Base-by-base conservation (phyloP, 2,888 invertebrate species). In the Eupithecia abbreviata region DNA sequence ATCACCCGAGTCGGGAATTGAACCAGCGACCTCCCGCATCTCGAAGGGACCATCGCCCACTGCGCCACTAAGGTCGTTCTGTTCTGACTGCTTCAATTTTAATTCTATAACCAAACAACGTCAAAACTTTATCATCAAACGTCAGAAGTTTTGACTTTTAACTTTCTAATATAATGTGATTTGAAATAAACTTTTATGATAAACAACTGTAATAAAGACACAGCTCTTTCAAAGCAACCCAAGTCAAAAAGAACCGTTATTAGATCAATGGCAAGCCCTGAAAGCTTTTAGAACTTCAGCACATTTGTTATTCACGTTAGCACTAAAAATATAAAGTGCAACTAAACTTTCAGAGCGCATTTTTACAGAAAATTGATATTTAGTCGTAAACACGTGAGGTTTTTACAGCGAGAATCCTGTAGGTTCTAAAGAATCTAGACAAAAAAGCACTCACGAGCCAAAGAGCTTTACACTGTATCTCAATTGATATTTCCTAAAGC, bases 401-500 rank as follows among this genome's bases (percentile, higher is more conserved):
- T 62, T n/a, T 30, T 62, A 62, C 62, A 62, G 62, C 18, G 62
- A 12, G n/a, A 62, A 9, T 30, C 65, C 71, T 74, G 70, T 74
- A 49, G 45, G 42, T 72, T 72, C 55, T 68, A 74, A 74, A 73
- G 71, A 75, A 77, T 73, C 75, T 74, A 77, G 75, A 67, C 75
- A 74, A 77, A 81, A 79, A 79, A 70, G 69, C 76, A 62, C 76
- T 75, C 73, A 69, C 12, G 47, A 30, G 13, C 42, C 66, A 66
- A 69, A 69, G 12, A 69, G 69, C 69, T 69, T 69, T 47, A 47
- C 69, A n/a, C 47, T 69, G 69, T 69, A 69, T 69, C 69, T 30
- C 69, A 91, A 90, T 91, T 92, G 90, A 92, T 92, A 91, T 91
- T 89, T 88, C 84, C 83, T 83, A 79, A 83, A 89, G 86, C 86